These are phyloP conservation scores for Uropsilus gracilis DNA, from an alignment of 2,113 vertebrate genomes.

Conservation along the genomic window DNA sequence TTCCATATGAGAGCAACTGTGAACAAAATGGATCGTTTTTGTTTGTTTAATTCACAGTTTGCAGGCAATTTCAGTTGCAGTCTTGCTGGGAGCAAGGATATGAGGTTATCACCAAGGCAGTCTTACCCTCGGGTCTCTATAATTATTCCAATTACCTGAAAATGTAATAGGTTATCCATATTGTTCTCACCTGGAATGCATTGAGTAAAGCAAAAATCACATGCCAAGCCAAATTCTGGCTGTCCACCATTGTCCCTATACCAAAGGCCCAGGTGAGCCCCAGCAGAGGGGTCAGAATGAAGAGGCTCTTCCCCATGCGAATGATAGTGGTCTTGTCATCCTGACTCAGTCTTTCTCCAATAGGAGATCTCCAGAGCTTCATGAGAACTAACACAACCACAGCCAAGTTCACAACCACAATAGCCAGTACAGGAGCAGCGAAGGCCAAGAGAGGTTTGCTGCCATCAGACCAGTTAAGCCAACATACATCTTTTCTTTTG, in stretches of 20 bases:
- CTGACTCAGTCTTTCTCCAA: slow-evolving; percentile 72
- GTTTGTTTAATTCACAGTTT: neutral
- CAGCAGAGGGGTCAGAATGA: slow-evolving; percentile 89
- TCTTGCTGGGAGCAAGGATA: neutral
- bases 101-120: neutral
- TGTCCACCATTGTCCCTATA: slow-evolving; percentile 83
- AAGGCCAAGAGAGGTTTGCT: slow-evolving; percentile 89
- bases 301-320: slow-evolving; percentile 86
- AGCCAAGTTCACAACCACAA: slow-evolving; percentile 86
- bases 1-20: neutral
- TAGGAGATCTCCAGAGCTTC: slow-evolving; percentile 85
- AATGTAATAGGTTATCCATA: neutral
- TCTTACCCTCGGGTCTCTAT: neutral
- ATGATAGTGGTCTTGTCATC: slow-evolving; percentile 82
- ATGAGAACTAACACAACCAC: slow-evolving; percentile 86
- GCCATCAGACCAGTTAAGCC: slow-evolving; percentile 87
- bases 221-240: slow-evolving; percentile 69
- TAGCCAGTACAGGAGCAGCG: slow-evolving; percentile 86
- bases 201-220: slow-evolving; percentile 88
- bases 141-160: neutral
- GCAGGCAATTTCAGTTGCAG: neutral
- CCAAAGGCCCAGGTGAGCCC: slow-evolving; percentile 91
- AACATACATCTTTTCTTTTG: slow-evolving; percentile 80
- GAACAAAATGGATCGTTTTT: neutral
- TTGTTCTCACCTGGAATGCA: slow-evolving; percentile 88